Base-by-base conservation (phyloP, 2,113 vertebrate genomes). In the Scolopax mira region DNA sequence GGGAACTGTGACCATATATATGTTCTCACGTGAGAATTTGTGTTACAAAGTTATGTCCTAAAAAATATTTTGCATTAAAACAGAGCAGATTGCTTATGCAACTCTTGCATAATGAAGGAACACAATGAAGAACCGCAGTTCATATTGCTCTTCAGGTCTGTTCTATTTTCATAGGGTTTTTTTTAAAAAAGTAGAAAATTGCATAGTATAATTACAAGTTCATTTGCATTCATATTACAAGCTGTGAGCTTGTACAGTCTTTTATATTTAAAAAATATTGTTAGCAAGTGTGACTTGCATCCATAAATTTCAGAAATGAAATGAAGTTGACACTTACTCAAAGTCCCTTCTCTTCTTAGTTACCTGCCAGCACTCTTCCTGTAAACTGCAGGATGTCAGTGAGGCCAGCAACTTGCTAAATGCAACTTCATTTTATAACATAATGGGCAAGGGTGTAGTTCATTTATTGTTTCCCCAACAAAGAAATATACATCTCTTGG, bases 211-310 rank as follows among this genome's bases (percentile, higher is more conserved):
- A 98, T 98, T 98, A 98, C 96, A 98, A 97, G 96, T 98, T 98
- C 94, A 98, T 98, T 98, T 98, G 97, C 98, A 98, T 98, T 98
- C 98, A 96, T 98, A 98, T 97, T 98, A 98, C 97, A 98, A 96
- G 96, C 96, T 97, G 96, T 90, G 97, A 97, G 92, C 97, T 97
- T 97, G 97, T 97, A 96, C 85, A 96, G 88, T 97, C 95, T 97
- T 98, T 97, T 98, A 97, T 97, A 97, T 95, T 96, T 97, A 71
- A 95, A 97, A 98, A 97, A 96, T 97, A 97, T 75, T 96, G 94
- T 92, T 96, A 94, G 89, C 78, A 97, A 97, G 90, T 97, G 62
- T 98, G 97, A 97, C 96, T 98, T 96, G 96, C 95, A 97, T 97
- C 94, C 90, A 85, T 95, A 90, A 92, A 91, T 97, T 98, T 96